Conservation (phyloP, 1,140 invertebrate genomes). For the Chironomus striatipennis region DNA sequence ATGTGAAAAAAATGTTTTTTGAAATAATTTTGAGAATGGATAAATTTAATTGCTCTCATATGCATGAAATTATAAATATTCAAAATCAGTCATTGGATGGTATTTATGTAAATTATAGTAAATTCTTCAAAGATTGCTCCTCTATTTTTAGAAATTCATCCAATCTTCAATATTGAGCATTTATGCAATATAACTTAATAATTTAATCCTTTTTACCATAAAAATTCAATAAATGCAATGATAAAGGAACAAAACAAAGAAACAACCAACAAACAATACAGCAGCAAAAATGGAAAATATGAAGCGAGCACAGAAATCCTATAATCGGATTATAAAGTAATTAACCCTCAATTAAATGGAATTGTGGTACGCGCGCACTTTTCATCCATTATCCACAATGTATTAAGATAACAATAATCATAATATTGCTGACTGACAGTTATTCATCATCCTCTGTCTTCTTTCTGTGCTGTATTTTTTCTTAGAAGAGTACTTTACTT, state of each 20-base stretch:
- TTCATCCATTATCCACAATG: neutral
- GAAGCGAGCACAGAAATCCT: neutral
- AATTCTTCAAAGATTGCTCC: no score
- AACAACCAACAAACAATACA: neutral
- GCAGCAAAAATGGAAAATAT: slow-evolving; percentile 6
- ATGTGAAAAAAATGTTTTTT: no score
- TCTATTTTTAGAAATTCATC: no score
- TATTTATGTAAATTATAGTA: no score
- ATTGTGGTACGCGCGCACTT: slow-evolving; percentile 1
- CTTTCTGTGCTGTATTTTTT: neutral
- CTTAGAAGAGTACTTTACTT: neutral
- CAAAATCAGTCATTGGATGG: no score
- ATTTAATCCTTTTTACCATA: no score
- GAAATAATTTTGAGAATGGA: no score
- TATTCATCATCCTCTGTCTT: neutral
- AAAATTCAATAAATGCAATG: neutral
- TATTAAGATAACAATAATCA: neutral
- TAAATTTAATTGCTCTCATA: no score
- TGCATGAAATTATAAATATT: no score
- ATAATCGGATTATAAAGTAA: slow-evolving; percentile 20
- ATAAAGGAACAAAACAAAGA: neutral
- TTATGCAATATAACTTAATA: no score
- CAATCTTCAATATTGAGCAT: no score
- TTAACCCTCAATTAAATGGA: slow-evolving; percentile 15
- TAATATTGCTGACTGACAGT: neutral